phyloP scores from a whole-genome alignment of 2,888 invertebrate genomes.

The Alloscopus bannaensis region DNA sequence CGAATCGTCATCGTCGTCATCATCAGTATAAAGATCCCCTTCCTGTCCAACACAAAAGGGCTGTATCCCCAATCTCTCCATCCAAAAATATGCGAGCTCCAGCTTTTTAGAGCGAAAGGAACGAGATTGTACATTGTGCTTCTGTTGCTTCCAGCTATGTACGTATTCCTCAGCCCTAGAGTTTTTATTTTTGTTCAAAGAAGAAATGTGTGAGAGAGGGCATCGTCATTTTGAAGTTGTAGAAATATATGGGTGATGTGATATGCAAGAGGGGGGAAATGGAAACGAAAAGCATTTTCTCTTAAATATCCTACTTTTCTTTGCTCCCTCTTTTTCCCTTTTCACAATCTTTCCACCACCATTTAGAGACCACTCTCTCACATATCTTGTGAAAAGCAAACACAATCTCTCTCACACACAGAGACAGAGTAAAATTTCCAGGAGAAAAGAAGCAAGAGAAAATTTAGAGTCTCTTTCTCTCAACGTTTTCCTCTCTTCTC shows the following conservation, averaged over 20 bases:
- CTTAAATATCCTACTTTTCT: slow-evolving; percentile 18
- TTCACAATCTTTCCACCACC: background rate
- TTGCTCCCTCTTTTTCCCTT: background rate
- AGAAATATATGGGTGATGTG: slow-evolving; percentile 21
- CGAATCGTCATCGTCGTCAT: too few relatives aligned
- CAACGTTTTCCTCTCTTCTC: too few relatives aligned
- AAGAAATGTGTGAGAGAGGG: too few relatives aligned
- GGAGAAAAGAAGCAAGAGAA: slow-evolving; percentile 24
- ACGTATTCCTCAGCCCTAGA: too few relatives aligned
- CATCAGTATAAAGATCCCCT: too few relatives aligned
- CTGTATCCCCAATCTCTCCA: too few relatives aligned
- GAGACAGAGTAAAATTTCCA: slow-evolving; percentile 13
- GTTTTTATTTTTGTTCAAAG: slow-evolving; percentile 2
- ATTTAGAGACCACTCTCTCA: background rate
- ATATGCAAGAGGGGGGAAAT: slow-evolving; percentile 21
- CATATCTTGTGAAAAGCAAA: slow-evolving; percentile 5
- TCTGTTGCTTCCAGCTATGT: too few relatives aligned
- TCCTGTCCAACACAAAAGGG: too few relatives aligned
- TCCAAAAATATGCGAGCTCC: too few relatives aligned
- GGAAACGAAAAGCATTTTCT: slow-evolving; percentile 22
- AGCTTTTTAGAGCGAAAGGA: too few relatives aligned
- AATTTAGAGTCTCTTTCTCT: slow-evolving; percentile 22
- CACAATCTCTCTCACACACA: too few relatives aligned
- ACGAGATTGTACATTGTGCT: too few relatives aligned
- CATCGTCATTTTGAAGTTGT: slow-evolving; percentile 6